phyloP scores from a whole-genome alignment of 2,888 invertebrate species.

The Erebia ligea region DNA sequence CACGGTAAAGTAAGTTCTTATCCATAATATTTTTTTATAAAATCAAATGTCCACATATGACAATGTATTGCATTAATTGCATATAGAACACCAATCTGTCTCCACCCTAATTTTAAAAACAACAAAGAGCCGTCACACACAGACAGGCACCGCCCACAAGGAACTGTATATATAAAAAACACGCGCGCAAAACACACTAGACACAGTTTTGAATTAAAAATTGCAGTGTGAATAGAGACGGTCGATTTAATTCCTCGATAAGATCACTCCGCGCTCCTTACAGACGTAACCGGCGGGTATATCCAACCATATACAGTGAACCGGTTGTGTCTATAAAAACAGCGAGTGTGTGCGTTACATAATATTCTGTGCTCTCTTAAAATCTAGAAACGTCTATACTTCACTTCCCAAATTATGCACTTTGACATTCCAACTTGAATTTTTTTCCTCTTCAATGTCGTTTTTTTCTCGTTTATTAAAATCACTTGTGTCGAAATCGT shows the following conservation, averaged over 20 bases:
- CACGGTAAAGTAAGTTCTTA: too few relatives aligned
- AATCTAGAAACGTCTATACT: conserved; percentile 30
- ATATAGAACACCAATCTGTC: too few relatives aligned
- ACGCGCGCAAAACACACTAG: conserved; percentile 63
- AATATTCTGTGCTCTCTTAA: conserved; percentile 33
- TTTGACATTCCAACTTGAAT: conserved; percentile 21
- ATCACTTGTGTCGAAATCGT: conserved; percentile 13
- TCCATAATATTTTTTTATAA: too few relatives aligned
- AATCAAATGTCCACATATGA: too few relatives aligned
- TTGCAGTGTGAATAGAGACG: conserved; percentile 64
- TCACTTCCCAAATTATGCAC: conserved; percentile 17
- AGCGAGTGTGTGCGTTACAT: conserved; percentile 42
- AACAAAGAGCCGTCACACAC: conserved; percentile 1
- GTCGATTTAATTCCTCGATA: conserved; percentile 50
- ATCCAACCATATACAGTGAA: conserved; percentile 47
- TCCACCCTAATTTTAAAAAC: not conserved
- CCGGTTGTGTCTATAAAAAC: conserved; percentile 50
- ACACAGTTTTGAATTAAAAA: conserved; percentile 74
- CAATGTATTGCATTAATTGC: too few relatives aligned
- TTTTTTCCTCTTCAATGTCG: not conserved
- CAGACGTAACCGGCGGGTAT: conserved; percentile 43
- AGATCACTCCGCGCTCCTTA: conserved; percentile 54
- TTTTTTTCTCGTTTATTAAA: not conserved
- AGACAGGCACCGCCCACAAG: conserved; percentile 34
- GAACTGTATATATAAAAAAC: conserved; percentile 45